These are phyloP conservation scores for Sinocyclocheilus rhinocerous DNA, from an alignment of 2,113 vertebrate genomes.

Conservation along the genomic window DNA sequence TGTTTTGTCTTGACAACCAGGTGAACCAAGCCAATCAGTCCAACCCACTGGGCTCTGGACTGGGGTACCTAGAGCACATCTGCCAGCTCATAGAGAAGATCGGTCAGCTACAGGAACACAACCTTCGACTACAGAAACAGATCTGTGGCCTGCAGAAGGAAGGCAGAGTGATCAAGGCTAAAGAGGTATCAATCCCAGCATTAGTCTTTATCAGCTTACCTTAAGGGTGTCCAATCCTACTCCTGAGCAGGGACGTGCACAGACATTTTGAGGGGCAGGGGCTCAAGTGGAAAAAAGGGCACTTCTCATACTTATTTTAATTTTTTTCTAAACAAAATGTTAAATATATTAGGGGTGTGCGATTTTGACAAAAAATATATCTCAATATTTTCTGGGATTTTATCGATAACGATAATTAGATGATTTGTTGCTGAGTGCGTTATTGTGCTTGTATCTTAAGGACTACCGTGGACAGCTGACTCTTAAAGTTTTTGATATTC, in stretches of 20 bases:
- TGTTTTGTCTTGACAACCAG: conserved; percentile 64
- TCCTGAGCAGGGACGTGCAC: neutral
- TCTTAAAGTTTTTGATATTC: too few species aligned
- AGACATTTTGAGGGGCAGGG: too few species aligned
- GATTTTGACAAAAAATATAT: too few species aligned
- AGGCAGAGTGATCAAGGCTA: conserved; percentile 73
- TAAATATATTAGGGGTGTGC: too few species aligned
- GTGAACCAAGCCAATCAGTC: conserved; percentile 71
- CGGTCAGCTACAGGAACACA: conserved; percentile 85
- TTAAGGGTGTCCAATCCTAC: neutral
- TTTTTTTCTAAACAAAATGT: too few species aligned
- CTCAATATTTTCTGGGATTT: too few species aligned
- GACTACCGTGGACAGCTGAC: too few species aligned
- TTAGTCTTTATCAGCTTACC: neutral
- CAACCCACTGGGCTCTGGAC: conserved; percentile 76
- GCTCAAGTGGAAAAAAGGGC: too few species aligned
- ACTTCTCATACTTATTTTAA: too few species aligned
- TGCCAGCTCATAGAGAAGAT: conserved; percentile 90
- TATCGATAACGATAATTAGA: too few species aligned
- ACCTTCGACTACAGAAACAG: conserved; percentile 81
- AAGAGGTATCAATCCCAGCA: conserved; percentile 73
- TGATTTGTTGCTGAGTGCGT: too few species aligned
- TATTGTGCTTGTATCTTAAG: too few species aligned
- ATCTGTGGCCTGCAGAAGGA: conserved; percentile 80
- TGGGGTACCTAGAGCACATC: conserved; percentile 86